Evolutionary conservation across 1,140 invertebrate species (phyloP).

Genomic region (Odontomachus brunneus): DNA sequence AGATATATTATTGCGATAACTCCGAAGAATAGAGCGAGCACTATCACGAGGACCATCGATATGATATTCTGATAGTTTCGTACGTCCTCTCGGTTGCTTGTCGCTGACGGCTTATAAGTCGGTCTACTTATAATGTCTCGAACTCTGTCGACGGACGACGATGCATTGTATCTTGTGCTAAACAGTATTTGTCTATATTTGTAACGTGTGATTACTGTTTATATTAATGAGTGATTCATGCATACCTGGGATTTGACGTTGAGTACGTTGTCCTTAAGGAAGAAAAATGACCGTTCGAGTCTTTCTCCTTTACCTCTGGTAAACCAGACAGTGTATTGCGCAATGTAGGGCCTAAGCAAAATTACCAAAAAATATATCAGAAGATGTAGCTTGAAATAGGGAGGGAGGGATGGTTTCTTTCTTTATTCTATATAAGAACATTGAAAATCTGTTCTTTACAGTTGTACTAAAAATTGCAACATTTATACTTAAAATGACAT

Average conservation of each 20-base stretch:
- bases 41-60: constrained; percentile 87
- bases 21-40: constrained; percentile 88
- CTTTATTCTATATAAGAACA: not conserved
- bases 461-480: not conserved
- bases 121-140: constrained; percentile 78
- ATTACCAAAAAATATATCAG: constrained; percentile 4
- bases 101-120: constrained; percentile 75
- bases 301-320: constrained; percentile 81
- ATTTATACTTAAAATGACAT: not conserved
- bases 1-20: constrained; percentile 89
- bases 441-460: constrained; percentile 22
- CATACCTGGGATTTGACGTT: constrained; percentile 76
- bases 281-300: constrained; percentile 83
- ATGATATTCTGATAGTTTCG: constrained; percentile 87
- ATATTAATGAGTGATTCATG: constrained; percentile 44
- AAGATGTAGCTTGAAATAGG: too few relatives aligned
- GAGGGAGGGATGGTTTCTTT: too few relatives aligned
- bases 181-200: constrained; percentile 47
- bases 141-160: constrained; percentile 78
- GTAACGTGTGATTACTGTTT: constrained; percentile 41
- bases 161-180: constrained; percentile 72
- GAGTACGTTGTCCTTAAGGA: constrained; percentile 78
- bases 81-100: constrained; percentile 76
- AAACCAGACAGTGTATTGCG: constrained; percentile 68
- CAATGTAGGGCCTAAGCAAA: constrained; percentile 73